Percentiles rank a stretch among this genome's conserved stretches.
Evolutionary conservation across 2,113 vertebrate species (phyloP).

Genomic region (Ammospiza nelsoni): DNA sequence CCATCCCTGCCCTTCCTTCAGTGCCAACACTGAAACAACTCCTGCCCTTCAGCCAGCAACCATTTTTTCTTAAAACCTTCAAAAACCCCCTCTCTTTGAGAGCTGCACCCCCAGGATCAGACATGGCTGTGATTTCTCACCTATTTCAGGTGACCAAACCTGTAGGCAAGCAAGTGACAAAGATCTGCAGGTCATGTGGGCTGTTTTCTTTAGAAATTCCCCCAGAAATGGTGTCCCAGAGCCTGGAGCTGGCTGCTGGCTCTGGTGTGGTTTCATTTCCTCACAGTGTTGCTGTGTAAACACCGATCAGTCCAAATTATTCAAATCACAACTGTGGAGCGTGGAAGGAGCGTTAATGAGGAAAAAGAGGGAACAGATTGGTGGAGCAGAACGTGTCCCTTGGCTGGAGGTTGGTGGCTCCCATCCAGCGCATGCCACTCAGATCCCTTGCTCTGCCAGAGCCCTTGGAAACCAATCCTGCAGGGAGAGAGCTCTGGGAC

Average conservation of each 20-base stretch:
- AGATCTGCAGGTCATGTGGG: background rate
- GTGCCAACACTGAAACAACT: background rate
- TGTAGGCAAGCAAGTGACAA: background rate
- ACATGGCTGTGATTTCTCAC: background rate
- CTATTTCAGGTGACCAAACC: background rate
- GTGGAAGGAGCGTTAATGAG: background rate
- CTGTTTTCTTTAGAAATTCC: background rate
- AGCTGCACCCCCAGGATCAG: background rate
- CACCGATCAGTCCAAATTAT: slow-evolving; percentile 50
- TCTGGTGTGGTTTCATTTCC: background rate
- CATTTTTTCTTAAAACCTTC: background rate
- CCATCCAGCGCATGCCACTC: background rate
- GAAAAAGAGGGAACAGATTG: background rate
- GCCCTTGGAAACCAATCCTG: background rate
- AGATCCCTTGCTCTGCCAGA: background rate
- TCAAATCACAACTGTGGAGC: slow-evolving; percentile 4
- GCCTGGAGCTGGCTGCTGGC: background rate
- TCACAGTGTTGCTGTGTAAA: slow-evolving; percentile 50
- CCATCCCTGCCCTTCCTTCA: background rate
- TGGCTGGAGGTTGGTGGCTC: slow-evolving; percentile 18
- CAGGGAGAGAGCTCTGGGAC: background rate
- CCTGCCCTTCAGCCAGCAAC: background rate
- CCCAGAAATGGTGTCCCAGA: background rate
- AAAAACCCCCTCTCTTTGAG: background rate
- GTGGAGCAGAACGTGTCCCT: slow-evolving; percentile 24